Base-by-base conservation (phyloP, 2,797 vertebrate genomes). In the Labroides dimidiatus region DNA sequence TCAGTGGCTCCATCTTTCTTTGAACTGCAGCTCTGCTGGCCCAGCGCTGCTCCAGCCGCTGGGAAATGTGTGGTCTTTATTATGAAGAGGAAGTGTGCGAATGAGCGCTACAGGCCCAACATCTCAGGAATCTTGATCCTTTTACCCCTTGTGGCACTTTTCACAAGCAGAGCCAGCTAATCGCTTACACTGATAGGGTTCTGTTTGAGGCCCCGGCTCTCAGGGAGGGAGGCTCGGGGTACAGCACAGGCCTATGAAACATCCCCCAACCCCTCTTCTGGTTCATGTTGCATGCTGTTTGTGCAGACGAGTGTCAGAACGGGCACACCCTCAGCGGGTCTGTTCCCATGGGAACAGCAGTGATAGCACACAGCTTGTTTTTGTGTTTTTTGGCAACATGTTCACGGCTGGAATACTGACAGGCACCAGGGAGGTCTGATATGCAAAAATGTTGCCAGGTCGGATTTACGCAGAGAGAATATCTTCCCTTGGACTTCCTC, bases 261-360 rank as follows among this genome's bases (percentile, higher is more conserved):
- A 11, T 12, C 51, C 7, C 48, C 12, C 54, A 16, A 23, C 15
- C 17, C 14, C 33, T 58, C 62, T 33, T 36, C 61, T 16, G 60
- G 71, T 72, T 77, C 74, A 58, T 71, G 64, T 59, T 21, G 62
- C 42, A 53, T 64, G 24, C 68, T 80, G 82, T 87, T 87, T 87
- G 82, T 86, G 78, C 84, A 89, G 89, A 91, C 87, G 90, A 92
- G 83, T 75, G 81, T 85, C 68, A 44, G 81, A 49, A 68, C 62
- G 55, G 88, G 86, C 87, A 81, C 87, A 87, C 90, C 89, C 88
- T 90, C 77, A 27, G 80, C 36, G 69, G 80, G 78, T 68, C 78
- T 23, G 86, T 93, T 92, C 89, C 91, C 91, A 93, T 92, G 89
- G 90, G 90, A 91, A 92, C 90, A 5, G 69, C 77, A 53, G 76